Evolutionary conservation across 2,113 vertebrate species (phyloP).

Genomic region (Poeciliopsis retropinna): DNA sequence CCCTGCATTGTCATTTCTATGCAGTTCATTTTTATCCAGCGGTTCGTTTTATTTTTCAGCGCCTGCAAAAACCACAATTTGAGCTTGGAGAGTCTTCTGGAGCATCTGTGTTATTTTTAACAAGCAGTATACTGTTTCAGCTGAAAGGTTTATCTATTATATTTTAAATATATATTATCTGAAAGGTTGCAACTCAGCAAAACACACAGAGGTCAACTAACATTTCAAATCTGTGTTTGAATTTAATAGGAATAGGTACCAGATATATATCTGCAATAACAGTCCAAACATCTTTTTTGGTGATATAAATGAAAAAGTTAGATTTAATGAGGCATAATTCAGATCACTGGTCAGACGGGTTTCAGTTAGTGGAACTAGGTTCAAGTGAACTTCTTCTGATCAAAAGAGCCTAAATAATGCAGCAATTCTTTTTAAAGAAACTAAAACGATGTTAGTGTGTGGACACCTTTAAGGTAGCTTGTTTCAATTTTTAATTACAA

Average conservation of each 20-base stretch:
- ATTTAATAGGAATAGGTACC: slow-evolving; percentile 6
- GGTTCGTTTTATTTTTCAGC: slow-evolving; percentile 31
- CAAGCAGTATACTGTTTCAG: slow-evolving; percentile 48
- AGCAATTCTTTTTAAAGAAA: too few species aligned
- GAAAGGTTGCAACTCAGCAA: slow-evolving; percentile 35
- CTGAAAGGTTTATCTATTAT: slow-evolving; percentile 48
- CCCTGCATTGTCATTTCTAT: slow-evolving; percentile 44
- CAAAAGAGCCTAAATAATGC: too few species aligned
- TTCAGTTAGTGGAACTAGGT: too few species aligned
- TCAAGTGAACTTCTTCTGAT: too few species aligned
- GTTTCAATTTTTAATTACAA: too few species aligned
- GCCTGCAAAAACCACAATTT: slow-evolving; percentile 37
- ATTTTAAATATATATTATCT: slow-evolving; percentile 39
- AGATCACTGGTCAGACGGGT: too few species aligned
- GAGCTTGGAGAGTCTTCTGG: slow-evolving; percentile 3
- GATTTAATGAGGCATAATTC: too few species aligned
- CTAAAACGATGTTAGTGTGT: too few species aligned
- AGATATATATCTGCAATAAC: background rate
- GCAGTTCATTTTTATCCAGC: slow-evolving; percentile 45
- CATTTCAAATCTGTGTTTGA: slow-evolving; percentile 3
- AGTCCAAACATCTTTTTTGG: too few species aligned
- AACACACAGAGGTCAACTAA: slow-evolving; percentile 7
- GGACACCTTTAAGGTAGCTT: too few species aligned
- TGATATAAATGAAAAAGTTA: too few species aligned
- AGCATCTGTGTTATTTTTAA: slow-evolving; percentile 58